phyloP scores from a whole-genome alignment of 2,113 vertebrate genomes.

The Martes martes region DNA sequence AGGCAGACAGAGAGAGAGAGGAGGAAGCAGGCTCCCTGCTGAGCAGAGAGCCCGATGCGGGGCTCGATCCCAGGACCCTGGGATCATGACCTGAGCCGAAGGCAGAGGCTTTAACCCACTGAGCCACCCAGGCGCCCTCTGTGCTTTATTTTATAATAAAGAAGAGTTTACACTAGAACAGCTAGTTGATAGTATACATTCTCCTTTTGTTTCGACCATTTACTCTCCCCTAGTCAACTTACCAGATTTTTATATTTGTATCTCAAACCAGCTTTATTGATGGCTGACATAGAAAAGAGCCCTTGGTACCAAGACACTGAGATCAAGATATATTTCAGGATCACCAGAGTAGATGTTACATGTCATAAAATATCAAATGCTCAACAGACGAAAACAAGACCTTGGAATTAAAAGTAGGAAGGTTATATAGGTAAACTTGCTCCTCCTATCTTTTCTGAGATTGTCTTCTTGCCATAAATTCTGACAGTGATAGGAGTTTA shows the following conservation, averaged over 20 bases:
- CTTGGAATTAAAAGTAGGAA: neutral
- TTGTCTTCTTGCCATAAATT: neutral
- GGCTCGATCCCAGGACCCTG: too few species aligned
- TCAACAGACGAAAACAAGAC: neutral
- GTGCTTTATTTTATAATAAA: neutral
- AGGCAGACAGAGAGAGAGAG: too few species aligned
- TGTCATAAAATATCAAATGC: neutral
- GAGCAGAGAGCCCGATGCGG: too few species aligned
- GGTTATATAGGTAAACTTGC: neutral
- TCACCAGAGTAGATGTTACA: neutral
- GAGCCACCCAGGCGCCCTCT: too few species aligned
- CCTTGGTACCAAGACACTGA: neutral
- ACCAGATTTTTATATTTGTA: neutral
- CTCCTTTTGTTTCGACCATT: neutral
- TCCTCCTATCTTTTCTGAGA: neutral
- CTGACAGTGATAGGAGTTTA: neutral
- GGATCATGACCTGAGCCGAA: too few species aligned
- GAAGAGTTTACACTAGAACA: neutral
- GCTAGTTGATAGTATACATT: neutral
- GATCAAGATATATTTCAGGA: neutral
- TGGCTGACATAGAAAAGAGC: neutral
- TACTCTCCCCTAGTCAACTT: neutral
- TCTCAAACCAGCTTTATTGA: neutral
- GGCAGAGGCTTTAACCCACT: too few species aligned
- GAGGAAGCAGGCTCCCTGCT: too few species aligned